Percentiles rank a stretch among this genome's conserved stretches.
phyloP scores from a whole-genome alignment of 1,140 invertebrate species.

The Centruroides vittatus region DNA sequence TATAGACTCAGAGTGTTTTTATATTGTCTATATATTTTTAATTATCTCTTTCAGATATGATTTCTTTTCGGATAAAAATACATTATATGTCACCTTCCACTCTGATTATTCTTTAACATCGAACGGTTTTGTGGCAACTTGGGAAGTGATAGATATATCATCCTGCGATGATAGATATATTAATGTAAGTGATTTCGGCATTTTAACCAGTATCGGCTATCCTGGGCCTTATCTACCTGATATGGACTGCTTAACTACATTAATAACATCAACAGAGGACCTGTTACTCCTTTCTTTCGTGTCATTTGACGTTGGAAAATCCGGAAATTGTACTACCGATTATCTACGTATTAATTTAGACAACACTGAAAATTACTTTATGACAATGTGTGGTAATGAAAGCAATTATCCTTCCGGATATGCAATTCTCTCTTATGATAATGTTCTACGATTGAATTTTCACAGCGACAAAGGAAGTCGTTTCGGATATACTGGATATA shows the following conservation, averaged over 20 bases:
- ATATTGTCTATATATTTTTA: too few relatives aligned
- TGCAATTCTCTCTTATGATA: not conserved
- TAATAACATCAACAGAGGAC: conserved; percentile 42
- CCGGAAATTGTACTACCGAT: not conserved
- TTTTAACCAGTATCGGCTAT: conserved; percentile 46
- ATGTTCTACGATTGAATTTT: not conserved
- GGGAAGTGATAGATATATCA: conserved; percentile 48
- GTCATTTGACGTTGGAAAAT: conserved; percentile 34
- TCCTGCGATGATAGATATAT: conserved; percentile 32
- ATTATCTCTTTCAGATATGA: conserved; percentile 30
- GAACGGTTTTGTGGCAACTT: conserved; percentile 45
- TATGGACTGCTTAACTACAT: conserved; percentile 48
- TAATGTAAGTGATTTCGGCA: not conserved
- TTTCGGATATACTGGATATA: conserved; percentile 1
- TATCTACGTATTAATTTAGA: not conserved
- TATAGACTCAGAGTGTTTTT: too few relatives aligned
- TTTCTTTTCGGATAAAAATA: conserved; percentile 43
- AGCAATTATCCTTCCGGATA: not conserved
- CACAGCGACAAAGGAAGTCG: not conserved
- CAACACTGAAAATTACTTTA: not conserved
- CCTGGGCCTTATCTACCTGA: conserved; percentile 46
- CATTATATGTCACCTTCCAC: conserved; percentile 45
- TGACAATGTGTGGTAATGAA: not conserved
- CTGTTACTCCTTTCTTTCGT: conserved; percentile 43
- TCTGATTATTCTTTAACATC: conserved; percentile 51